These are phyloP conservation scores for Saccostrea echinata DNA, from an alignment of 1,140 invertebrate species.

Conservation along the genomic window DNA sequence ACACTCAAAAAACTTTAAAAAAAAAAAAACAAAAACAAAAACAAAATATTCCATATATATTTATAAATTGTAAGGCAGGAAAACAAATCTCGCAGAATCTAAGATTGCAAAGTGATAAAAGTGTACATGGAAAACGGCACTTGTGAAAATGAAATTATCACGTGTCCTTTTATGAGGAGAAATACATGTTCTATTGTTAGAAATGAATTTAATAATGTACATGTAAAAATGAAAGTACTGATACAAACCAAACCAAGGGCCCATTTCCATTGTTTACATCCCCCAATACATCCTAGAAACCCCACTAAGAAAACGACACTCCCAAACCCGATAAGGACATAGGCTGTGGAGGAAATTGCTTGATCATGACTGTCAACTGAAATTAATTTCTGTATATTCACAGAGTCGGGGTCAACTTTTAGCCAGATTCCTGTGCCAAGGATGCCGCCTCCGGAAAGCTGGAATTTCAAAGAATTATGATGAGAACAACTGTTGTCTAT, in stretches of 20 bases:
- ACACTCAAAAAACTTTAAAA: too few species aligned
- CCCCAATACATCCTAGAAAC: slow-evolving; percentile 93
- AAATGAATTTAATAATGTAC: background rate
- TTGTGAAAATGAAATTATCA: too few species aligned
- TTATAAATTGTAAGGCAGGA: too few species aligned
- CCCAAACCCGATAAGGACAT: slow-evolving; percentile 87
- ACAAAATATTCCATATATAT: too few species aligned
- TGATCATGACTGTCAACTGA: slow-evolving; percentile 78
- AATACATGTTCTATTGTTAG: background rate
- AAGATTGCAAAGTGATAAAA: too few species aligned
- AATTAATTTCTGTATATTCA: slow-evolving; percentile 80
- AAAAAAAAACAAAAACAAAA: too few species aligned
- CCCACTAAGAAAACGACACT: slow-evolving; percentile 89
- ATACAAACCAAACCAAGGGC: slow-evolving; percentile 83
- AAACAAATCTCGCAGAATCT: too few species aligned
- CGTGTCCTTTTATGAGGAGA: background rate
- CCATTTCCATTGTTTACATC: slow-evolving; percentile 86
- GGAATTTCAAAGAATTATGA: background rate
- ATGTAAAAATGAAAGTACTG: too few species aligned
- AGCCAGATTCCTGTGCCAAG: slow-evolving; percentile 87
- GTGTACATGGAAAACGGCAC: too few species aligned
- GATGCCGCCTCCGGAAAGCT: slow-evolving; percentile 83
- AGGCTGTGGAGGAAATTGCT: slow-evolving; percentile 76
- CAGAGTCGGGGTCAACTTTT: slow-evolving; percentile 85
- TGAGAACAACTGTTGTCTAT: too few species aligned